Evolutionary conservation across 2,888 invertebrate genomes (phyloP), one percentile per base, ranked within the genome.

Genomic region (Buathra laborator): DNA sequence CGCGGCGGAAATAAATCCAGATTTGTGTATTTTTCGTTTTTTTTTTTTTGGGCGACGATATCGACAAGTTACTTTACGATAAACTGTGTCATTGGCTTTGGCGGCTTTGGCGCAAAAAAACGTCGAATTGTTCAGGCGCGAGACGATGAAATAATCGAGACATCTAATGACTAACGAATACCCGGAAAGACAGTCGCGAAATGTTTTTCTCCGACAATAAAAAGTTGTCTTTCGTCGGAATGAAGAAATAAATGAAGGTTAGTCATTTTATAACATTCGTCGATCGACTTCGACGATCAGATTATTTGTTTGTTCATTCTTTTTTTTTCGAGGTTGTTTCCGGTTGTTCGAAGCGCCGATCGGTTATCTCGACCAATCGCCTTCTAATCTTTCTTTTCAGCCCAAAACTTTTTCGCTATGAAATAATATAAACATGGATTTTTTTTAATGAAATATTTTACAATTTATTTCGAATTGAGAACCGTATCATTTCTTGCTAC

Each of bases 111-210:
- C 37, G 4, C 10, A 19, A 14, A 66, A 19, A 66, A 24, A 7
- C 19, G 37, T 46, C 64, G n/a, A 68, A 68, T 19, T 56, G 43
- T 32, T 44, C 19, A 24, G 19, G 67, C 24, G 12, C 37, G 43
- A 43, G 67, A 68, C 67, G 46, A 77, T 67, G 53, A 68, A 77
- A 76, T 67, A 75, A 75, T 64, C 37, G 75, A 64, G 64, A 48
- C 48, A 75, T 32, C 64, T 66, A 48, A 48, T 56, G 19, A 68
- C 12, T 56, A 53, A 68, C 53, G 29, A 68, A 77, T 67, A 77
- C 66, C 53, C 66, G 66, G 32, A 2, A 43, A 43, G 62, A 75
- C 48, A 66, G 53, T 19, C 7, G 53, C 29, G 43, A 46, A 43
- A 16, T 62, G 74, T 10, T 37, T 37, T 37, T 2, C 4, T 24